Evolutionary conservation across 2,797 vertebrate genomes (phyloP).

Genomic region (Peromyscus aztecus): DNA sequence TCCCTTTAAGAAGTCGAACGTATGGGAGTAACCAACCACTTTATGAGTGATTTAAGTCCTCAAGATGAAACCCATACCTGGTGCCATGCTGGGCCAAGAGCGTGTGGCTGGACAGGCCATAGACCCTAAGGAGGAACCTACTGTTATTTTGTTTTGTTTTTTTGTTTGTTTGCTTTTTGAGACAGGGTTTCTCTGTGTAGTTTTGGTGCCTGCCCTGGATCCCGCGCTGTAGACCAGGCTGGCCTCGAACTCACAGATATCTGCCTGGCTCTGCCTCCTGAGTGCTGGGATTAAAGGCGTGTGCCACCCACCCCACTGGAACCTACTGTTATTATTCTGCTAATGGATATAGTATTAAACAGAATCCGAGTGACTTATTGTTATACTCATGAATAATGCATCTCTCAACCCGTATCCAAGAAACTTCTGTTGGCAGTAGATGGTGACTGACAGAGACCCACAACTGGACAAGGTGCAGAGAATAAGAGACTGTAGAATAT

Average conservation of each 20-base stretch:
- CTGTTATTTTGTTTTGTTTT: too few species aligned
- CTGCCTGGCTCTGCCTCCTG: too few species aligned
- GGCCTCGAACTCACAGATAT: too few species aligned
- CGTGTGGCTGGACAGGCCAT: too few species aligned
- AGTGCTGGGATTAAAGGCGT: too few species aligned
- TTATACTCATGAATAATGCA: neutral
- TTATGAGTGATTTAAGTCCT: neutral
- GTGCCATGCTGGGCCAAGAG: neutral
- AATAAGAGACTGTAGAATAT: neutral
- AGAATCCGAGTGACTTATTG: neutral
- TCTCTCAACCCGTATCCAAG: neutral
- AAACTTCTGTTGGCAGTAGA: neutral
- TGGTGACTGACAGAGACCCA: neutral
- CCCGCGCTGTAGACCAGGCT: too few species aligned
- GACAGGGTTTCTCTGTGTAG: too few species aligned
- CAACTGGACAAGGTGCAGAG: neutral
- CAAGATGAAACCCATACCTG: neutral
- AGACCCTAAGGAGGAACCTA: too few species aligned
- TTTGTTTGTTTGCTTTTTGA: too few species aligned
- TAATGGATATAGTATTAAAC: neutral
- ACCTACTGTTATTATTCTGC: neutral
- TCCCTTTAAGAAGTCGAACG: neutral
- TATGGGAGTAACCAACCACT: neutral
- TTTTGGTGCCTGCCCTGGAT: too few species aligned
- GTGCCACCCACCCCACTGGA: neutral